Evolutionary conservation across 2,797 vertebrate species (phyloP), one percentile per base, ranked within the genome.

Genomic region (Allobates femoralis): DNA sequence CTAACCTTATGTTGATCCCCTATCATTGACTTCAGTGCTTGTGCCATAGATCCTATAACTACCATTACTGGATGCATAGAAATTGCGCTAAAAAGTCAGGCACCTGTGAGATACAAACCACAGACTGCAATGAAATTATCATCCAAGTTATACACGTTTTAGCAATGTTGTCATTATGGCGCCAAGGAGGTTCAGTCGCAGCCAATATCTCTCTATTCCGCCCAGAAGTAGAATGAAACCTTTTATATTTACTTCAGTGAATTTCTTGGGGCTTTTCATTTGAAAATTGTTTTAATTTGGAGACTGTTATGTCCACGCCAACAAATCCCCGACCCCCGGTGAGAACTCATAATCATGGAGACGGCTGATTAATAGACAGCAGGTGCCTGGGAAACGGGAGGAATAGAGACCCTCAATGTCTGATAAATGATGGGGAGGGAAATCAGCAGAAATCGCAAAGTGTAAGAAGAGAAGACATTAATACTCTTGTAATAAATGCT

Each of bases 361-460:
- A 73, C 69, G 41, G 69, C 37, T 73, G 69, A 73, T 73, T 73
- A 73, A 73, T 73, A 50, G 69, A 46, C 69, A n/a, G 37, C 69
- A 73, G 69, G 37, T 73, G 69, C 21, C 26, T 73, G 37, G 37
- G 21, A 71, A 71, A 71, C 23, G 21, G 69, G 41, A 21, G 5
- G 37, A 23, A 41, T 4, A 34, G 10, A 41, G 10, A 71, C 34
- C 34, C 37, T 26, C 23, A 26, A 19, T 0, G 4, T 14, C 69
- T 41, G 4, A 62, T 28, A 62, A 62, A 62, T 26, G 10, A 14
- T 30, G 3, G 0, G 15, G 28, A 14, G 15, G 28, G 30, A 66
- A 30, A 14, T 14, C 60, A 12, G 26, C 26, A 26, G 11, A 12
- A 3, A 14, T 26, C 0, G 56, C n/a, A n/a, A n/a, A 23, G 56